Base-by-base conservation (phyloP, 2,888 invertebrate genomes). In the Argyresthia albistria region DNA sequence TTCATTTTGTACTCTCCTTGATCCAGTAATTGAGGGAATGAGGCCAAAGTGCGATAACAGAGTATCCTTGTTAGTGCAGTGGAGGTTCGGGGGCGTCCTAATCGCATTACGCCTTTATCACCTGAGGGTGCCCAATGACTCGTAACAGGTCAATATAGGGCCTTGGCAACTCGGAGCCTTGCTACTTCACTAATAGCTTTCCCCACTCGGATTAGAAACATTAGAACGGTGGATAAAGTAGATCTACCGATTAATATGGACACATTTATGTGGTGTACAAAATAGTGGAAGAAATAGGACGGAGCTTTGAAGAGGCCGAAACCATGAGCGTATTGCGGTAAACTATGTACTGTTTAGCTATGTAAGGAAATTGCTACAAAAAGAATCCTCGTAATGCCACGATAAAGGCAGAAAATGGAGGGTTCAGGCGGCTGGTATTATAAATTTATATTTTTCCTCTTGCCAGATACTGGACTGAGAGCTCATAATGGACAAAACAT, bases 1-100 rank as follows among this genome's bases (percentile, higher is more conserved):
- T 84, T 84, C 84, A 86, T 84, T 84, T n/a, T n/a, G n/a, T n/a
- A 83, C 80, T 14, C 37, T 76, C 74, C 76, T 79, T 81, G 81
- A 86, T 84, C 83, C 81, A 64, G 80, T 83, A 82, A 86, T 83
- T 84, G 83, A 76, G 80, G 74, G 80, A 86, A 84, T 82, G 80
- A 77, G 81, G 78, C 73, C 76, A 76, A 74, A 78, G 76, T 73
- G 74, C 76, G 79, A 80, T 82, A 78, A 77, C 74, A 73, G 70
- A 69, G 71, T 74, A 76, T 73, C 65, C 73, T 72, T 70, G 72
- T 73, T 78, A 76, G 73, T 73, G 71, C 74, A 69, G 64, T 60
- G 73, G 70, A 60, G 73, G 69, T 66, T 66, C 70, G 77, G 74
- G 73, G 73, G 70, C 70, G 72, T 76, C 72, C 78, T 83, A 81